Evolutionary conservation across 2,113 vertebrate genomes (phyloP).

Genomic region (Indicator indicator): DNA sequence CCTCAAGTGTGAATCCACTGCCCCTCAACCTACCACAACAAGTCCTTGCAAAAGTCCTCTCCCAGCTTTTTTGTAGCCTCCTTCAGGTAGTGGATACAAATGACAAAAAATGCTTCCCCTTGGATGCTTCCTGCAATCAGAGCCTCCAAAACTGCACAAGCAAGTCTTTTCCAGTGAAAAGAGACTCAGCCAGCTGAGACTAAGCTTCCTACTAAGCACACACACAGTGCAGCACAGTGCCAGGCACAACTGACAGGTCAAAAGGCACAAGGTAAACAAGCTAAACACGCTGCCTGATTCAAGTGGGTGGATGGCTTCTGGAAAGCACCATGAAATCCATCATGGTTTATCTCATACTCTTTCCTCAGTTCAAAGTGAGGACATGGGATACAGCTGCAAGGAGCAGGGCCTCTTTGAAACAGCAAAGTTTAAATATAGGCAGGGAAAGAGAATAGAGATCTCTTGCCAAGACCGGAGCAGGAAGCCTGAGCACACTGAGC

Average conservation of each 20-base stretch:
- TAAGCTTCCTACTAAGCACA: background rate
- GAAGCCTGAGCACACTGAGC: conserved; percentile 39
- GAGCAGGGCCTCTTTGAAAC: conserved; percentile 3
- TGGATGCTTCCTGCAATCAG: background rate
- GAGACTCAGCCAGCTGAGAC: background rate
- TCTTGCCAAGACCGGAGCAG: conserved; percentile 58
- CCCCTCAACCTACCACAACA: too few species aligned
- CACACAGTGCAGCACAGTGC: fast-evolving
- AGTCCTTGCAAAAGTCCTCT: too few species aligned
- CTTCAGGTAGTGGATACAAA: too few species aligned
- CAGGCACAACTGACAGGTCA: background rate
- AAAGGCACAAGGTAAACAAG: background rate
- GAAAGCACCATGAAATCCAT: background rate
- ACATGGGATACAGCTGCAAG: conserved; percentile 41
- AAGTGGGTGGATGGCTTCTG: background rate
- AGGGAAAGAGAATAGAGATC: background rate
- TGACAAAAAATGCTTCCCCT: background rate
- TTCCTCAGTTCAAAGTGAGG: background rate
- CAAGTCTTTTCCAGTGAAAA: background rate
- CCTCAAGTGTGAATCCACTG: too few species aligned
- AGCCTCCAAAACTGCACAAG: background rate
- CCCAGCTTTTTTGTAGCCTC: too few species aligned
- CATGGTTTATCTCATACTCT: background rate
- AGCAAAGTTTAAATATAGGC: conserved; percentile 54
- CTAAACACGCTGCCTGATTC: background rate